These are phyloP conservation scores for Salminus brasiliensis DNA, from an alignment of 2,113 vertebrate genomes.

Conservation along the genomic window DNA sequence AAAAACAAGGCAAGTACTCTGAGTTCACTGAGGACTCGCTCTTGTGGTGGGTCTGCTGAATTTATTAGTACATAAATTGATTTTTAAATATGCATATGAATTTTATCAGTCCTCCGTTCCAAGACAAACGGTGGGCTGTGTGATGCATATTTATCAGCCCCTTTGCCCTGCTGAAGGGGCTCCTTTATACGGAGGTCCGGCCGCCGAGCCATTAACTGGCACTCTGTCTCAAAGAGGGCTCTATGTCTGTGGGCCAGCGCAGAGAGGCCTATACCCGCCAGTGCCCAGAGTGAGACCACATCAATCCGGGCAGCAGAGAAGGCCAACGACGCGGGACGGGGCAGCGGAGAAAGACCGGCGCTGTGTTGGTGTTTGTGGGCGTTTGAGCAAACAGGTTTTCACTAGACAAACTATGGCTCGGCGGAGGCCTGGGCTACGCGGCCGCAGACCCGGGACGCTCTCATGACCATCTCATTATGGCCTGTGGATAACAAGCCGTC, in stretches of 20 bases:
- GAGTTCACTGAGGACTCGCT: conserved; percentile 70
- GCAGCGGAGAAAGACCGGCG: conserved; percentile 34
- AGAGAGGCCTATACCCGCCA: conserved; percentile 61
- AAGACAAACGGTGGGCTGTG: conserved; percentile 69
- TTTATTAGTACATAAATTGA: conserved; percentile 77
- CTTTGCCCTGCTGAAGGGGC: conserved; percentile 64
- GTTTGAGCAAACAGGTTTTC: conserved; percentile 67
- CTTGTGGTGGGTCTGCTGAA: conserved; percentile 75
- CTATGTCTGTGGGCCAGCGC: conserved; percentile 68
- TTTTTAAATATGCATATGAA: conserved; percentile 73
- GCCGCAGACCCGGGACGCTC: conserved; percentile 40
- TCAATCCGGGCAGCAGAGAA: conserved; percentile 65
- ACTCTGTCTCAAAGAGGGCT: conserved; percentile 68
- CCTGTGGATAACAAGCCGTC: not conserved
- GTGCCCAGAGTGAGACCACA: conserved; percentile 66
- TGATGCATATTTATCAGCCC: conserved; percentile 70
- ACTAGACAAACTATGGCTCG: conserved; percentile 64
- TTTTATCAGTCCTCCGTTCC: conserved; percentile 70
- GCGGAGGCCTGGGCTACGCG: conserved; percentile 61
- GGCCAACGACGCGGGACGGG: conserved; percentile 59
- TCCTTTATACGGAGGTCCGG: conserved; percentile 70
- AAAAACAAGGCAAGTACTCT: conserved; percentile 47
- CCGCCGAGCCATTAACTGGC: conserved; percentile 67
- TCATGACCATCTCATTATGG: conserved; percentile 39
- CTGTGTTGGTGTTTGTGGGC: conserved; percentile 64